phyloP scores from a whole-genome alignment of 2,888 invertebrate genomes.

The Eilema caniola region DNA sequence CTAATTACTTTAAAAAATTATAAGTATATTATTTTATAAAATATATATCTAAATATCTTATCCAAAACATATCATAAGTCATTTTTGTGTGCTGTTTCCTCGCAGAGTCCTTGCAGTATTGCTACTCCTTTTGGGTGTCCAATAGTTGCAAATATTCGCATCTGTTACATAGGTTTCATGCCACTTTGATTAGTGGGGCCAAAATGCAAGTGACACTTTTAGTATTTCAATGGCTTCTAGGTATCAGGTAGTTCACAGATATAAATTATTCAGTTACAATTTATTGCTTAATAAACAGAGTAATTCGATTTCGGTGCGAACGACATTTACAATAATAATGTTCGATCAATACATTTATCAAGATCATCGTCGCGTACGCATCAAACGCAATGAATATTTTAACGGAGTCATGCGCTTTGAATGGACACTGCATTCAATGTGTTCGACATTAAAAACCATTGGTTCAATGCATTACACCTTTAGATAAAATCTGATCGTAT shows the following conservation, averaged over 20 bases:
- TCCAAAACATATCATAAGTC: no score
- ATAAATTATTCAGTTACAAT: constrained; percentile 3
- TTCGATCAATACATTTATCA: constrained; percentile 55
- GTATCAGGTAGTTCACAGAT: neutral
- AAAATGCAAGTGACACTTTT: neutral
- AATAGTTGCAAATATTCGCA: neutral
- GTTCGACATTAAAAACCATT: constrained; percentile 55
- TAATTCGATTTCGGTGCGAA: constrained; percentile 13
- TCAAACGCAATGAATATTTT: constrained; percentile 67
- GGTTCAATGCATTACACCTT: constrained; percentile 35
- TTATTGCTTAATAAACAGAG: constrained; percentile 15
- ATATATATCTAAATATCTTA: no score
- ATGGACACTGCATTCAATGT: constrained; percentile 53
- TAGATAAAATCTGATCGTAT: neutral
- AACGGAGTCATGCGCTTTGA: constrained; percentile 60
- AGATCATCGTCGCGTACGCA: constrained; percentile 56
- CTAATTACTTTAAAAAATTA: no score
- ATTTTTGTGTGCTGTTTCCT: neutral
- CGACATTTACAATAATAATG: constrained; percentile 15
- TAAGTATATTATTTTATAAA: no score
- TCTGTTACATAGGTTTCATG: neutral
- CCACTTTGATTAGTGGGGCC: neutral
- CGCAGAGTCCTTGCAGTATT: neutral
- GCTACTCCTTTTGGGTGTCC: neutral
- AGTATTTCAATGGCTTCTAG: neutral